Evolutionary conservation across 92 coral and sea anemone genomes (phyloP).

Genomic region (Heliopora coerulea): DNA sequence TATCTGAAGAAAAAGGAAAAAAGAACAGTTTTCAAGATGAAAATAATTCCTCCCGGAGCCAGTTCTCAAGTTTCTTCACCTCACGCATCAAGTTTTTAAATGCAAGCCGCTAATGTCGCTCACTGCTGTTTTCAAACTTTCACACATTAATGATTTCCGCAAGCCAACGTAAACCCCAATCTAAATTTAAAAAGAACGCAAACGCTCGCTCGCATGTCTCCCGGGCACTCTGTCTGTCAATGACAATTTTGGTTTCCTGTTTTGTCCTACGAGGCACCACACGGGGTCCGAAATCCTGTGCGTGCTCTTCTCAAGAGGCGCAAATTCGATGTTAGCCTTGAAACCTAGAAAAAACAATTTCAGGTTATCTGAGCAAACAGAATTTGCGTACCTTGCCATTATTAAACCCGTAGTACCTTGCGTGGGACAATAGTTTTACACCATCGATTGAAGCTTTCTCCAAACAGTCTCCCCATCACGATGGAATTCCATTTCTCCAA

Average conservation of each 20-base stretch:
- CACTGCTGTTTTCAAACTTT: not conserved
- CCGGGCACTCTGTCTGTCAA: conserved; percentile 25
- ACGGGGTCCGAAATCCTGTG: conserved; percentile 19
- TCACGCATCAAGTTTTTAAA: not conserved
- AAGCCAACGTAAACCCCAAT: conserved; percentile 1
- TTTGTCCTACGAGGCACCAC: conserved; percentile 24
- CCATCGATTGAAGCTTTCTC: no score
- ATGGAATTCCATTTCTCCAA: no score
- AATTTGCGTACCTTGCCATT: not conserved
- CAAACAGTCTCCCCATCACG: no score
- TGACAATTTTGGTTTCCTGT: conserved; percentile 37
- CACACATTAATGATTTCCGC: conserved; percentile 29
- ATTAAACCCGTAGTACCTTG: no score
- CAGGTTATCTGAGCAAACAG: conserved; percentile 19
- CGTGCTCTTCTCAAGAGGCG: not conserved
- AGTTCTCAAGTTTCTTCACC: not conserved
- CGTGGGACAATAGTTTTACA: no score
- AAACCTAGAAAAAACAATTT: not conserved
- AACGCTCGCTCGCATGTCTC: not conserved
- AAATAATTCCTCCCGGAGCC: not conserved
- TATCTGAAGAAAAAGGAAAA: no score
- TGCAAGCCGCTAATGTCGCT: not conserved
- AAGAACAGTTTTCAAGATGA: not conserved
- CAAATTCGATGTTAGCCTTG: conserved; percentile 4
- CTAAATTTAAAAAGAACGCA: not conserved